These are phyloP conservation scores for Ceraclea dissimilis DNA, from an alignment of 2,888 invertebrate species.

Conservation along the genomic window DNA sequence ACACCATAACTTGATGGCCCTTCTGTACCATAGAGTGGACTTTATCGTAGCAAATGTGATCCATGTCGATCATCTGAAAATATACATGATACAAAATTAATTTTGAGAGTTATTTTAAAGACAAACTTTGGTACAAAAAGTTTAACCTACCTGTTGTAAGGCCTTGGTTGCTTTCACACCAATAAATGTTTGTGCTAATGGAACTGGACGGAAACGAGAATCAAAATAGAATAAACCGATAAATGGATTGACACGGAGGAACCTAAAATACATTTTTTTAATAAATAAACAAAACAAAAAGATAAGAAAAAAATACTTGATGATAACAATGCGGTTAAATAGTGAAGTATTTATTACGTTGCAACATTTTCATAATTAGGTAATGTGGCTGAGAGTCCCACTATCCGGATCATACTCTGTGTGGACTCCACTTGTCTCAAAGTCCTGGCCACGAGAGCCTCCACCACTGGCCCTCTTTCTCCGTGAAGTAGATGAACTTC, in stretches of 20 bases:
- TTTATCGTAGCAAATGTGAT: slow-evolving; percentile 89
- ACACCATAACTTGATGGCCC: slow-evolving; percentile 97
- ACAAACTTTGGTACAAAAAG: too few relatives aligned
- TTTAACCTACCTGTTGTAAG: slow-evolving; percentile 37
- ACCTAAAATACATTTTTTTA: slow-evolving; percentile 42
- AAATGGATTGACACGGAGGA: slow-evolving; percentile 87
- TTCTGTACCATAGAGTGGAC: slow-evolving; percentile 75
- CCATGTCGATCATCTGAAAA: slow-evolving; percentile 68
- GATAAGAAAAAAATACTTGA: too few relatives aligned
- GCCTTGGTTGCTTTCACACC: slow-evolving; percentile 67
- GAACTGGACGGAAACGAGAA: slow-evolving; percentile 90
- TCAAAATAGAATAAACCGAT: slow-evolving; percentile 92
- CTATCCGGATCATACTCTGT: slow-evolving; percentile 93
- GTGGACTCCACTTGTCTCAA: slow-evolving; percentile 85
- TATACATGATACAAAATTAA: neutral
- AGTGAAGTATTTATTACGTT: slow-evolving; percentile 32
- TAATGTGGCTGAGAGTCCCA: slow-evolving; percentile 93
- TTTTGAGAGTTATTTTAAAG: too few relatives aligned
- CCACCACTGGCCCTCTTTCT: slow-evolving; percentile 95
- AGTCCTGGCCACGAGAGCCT: slow-evolving; percentile 93
- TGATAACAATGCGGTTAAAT: too few relatives aligned
- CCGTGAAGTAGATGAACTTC: slow-evolving; percentile 96
- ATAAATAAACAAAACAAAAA: too few relatives aligned
- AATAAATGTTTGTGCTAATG: slow-evolving; percentile 84
- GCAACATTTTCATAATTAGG: slow-evolving; percentile 98